Base-by-base conservation (phyloP, 2,113 vertebrate species). In the Urocitellus parryii region DNA sequence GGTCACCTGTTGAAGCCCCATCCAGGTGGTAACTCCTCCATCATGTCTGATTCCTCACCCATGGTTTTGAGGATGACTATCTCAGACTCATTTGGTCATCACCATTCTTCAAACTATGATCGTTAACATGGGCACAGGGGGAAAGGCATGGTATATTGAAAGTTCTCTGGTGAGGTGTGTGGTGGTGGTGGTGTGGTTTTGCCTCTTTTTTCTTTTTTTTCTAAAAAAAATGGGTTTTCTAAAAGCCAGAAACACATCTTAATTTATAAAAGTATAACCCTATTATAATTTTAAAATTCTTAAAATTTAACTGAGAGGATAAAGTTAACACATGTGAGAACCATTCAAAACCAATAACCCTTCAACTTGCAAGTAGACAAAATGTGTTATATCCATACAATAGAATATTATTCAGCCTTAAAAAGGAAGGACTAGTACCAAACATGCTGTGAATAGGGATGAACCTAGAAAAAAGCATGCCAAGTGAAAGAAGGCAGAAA, bases 241-340 rank as follows among this genome's bases (percentile, higher is more conserved):
- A 56, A 95, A 96, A 67, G 17, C 78, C 65, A 90, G 42, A 82
- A 73, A 42, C 29, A 29, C 45, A 2, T 70, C 65, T 53, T 80
- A 8, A 82, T 42, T 39, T 63, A 56, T 80, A 53, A 92, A 16
- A 25, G 20, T 27, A 3, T 1, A 42, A 51, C 22, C 14, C 27
- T 16, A 34, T 37, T 48, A 45, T 32, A 53, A 34, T 65, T 65
- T 8, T 80, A 88, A 73, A 70, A 14, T 76, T 37, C 29, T 34
- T 76, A 34, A 37, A 90, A 56, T 91, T 37, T 32, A 68, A 42
- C 56, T 27, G n/a, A 91, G 65, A 78, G 73, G 32, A 74, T 16
- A 56, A 73, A 87, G 37, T 42, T 65, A 73, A 84, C 32, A 37
- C n/a, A 42, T 29, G 32, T 39, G 67, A n/a, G 79, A 70, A 79